phyloP scores from a whole-genome alignment of 2,888 invertebrate species.

The Acrocyrtus sp. region DNA sequence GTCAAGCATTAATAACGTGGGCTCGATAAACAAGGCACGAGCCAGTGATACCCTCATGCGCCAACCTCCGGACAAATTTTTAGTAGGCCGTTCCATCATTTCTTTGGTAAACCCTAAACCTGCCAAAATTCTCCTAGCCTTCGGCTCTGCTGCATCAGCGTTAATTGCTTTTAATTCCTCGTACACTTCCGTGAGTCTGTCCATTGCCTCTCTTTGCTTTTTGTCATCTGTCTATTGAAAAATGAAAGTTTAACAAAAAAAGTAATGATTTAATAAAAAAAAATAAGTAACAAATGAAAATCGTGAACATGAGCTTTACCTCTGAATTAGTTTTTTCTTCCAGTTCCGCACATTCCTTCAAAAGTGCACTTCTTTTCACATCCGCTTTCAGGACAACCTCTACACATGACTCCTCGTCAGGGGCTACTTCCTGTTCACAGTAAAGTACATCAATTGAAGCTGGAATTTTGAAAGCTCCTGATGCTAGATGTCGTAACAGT shows the following conservation, averaged over 20 bases:
- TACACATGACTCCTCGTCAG: conserved; percentile 93
- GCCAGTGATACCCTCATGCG: conserved; percentile 98
- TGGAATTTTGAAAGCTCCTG: conserved; percentile 91
- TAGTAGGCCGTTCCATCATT: conserved; percentile 85
- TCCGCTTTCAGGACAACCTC: conserved; percentile 94
- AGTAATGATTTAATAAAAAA: conserved; percentile 3
- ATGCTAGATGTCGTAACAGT: conserved; percentile 89
- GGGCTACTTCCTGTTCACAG: conserved; percentile 98
- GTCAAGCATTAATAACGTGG: conserved; percentile 87
- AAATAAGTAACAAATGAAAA: neutral
- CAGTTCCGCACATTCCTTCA: conserved; percentile 84
- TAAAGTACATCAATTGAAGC: conserved; percentile 95
- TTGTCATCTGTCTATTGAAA: conserved; percentile 40
- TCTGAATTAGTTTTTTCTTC: conserved; percentile 77
- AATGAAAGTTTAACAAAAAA: neutral
- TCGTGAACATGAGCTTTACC: no score
- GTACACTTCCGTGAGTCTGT: conserved; percentile 75
- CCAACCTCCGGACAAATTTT: conserved; percentile 86
- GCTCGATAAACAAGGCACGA: conserved; percentile 95
- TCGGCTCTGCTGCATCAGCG: conserved; percentile 97
- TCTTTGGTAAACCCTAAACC: conserved; percentile 89
- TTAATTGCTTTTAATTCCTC: conserved; percentile 95
- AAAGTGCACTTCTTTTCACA: conserved; percentile 82
- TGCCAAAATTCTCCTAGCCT: conserved; percentile 94
- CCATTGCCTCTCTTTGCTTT: conserved; percentile 54